phyloP scores from a whole-genome alignment of 2,113 vertebrate genomes.

The Gulo gulo region DNA sequence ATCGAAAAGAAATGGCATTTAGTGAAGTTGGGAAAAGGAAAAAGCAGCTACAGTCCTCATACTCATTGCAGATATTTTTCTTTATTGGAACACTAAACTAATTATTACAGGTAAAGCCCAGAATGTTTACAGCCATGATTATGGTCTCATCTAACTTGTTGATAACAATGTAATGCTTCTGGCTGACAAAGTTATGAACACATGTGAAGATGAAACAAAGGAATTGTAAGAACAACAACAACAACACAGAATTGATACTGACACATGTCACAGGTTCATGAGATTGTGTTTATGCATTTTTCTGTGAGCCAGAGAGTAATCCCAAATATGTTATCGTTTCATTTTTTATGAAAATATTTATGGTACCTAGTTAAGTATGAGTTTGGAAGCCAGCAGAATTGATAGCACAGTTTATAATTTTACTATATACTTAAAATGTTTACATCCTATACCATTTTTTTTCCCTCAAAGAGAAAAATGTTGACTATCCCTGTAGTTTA shows the following conservation, averaged over 20 bases:
- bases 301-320: not conserved
- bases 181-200: not conserved
- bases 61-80: not conserved
- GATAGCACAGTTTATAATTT: not conserved
- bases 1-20: not conserved
- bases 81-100: not conserved
- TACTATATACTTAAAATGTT: not conserved
- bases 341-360: not conserved
- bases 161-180: not conserved
- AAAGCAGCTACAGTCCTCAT: not conserved
- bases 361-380: not conserved
- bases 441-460: not conserved
- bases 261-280: not conserved
- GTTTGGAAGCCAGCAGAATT: not conserved
- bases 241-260: not conserved
- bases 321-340: not conserved
- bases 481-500: not conserved
- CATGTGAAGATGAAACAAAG: not conserved
- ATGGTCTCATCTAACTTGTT: not conserved
- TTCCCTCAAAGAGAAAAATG: not conserved
- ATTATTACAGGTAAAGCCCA: not conserved
- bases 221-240: not conserved
- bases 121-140: not conserved
- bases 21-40: not conserved
- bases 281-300: not conserved